Evolutionary conservation across 2,797 vertebrate species (phyloP), one percentile per base, ranked within the genome.

Genomic region (Nannoperca australis): DNA sequence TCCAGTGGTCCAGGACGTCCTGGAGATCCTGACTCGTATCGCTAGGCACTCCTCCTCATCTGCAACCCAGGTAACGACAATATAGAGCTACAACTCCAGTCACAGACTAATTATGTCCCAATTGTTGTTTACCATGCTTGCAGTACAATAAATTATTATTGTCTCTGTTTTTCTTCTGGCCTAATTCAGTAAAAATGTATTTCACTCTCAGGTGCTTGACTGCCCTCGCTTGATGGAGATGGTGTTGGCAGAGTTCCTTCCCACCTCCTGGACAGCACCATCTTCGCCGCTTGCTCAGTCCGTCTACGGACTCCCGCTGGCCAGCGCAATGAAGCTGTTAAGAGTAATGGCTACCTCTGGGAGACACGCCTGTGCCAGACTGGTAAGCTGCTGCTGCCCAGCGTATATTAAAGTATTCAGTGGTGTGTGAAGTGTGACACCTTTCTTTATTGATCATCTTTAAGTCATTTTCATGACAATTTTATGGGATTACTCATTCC

Each of bases 191-290:
- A 30, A 10, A 14, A 27, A 45, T 77, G 1, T 49, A 3, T 68
- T 66, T 64, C 53, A 4, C 34, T 67, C 27, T 61, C 72, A 99
- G 98, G 94, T 99, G 22, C 89, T 99, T 34, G 96, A 97, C 78
- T 99, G 97, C 81, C 97, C 98, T 83, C 95, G 97, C 6, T 85
- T 99, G 70, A 95, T 98, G 91, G 95, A 97, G 70, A 97, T 95
- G 0, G 78, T 99, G 81, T 93, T 98, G 83, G 95, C 90, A 1
- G 97, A 98, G 87, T 99, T 99, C 83, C 93, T 99, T 22, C 97
- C 98, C 49, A 91, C 93, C 36, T 96, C 93, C 38, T 99, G 98
- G 98, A 85, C 89, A 55, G 78, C 92, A 0, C 81, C 94, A 0
- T 50, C 88, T 15, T 89, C 88, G 1, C 72, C 94, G 61, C 65